A percentile compares a stretch with the other conserved stretches of the same genome.
Conservation (phyloP, 2,797 vertebrate genomes). For the Pseudomugil tenellus region DNA sequence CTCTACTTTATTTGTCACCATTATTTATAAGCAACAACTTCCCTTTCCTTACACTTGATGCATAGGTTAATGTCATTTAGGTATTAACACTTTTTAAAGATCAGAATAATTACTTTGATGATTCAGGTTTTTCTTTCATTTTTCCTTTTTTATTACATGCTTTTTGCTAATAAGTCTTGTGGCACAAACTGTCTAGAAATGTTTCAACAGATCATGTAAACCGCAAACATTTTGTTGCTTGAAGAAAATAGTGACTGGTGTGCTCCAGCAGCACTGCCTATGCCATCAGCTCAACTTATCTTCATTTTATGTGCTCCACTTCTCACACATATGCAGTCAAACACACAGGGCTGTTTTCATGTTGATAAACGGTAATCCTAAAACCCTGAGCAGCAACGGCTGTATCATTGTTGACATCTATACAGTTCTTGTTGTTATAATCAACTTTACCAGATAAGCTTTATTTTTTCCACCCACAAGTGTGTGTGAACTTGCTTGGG, state of each 20-base stretch:
- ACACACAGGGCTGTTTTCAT: background rate
- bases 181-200: background rate
- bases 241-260: background rate
- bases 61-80: background rate
- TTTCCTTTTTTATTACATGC: background rate
- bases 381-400: background rate
- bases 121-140: background rate
- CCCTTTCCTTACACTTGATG: background rate
- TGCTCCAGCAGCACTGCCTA: background rate
- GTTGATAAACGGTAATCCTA: background rate
- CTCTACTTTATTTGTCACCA: too few species aligned
- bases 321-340: background rate
- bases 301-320: background rate
- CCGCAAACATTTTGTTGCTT: background rate
- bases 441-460: background rate
- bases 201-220: background rate
- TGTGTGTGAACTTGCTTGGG: background rate
- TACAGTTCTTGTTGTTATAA: background rate
- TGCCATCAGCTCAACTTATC: background rate
- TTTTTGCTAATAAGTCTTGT: background rate
- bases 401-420: background rate
- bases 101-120: too few species aligned
- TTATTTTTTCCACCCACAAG: background rate
- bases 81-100: background rate
- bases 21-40: background rate